phyloP scores from a whole-genome alignment of 2,113 vertebrate species.

The Redunca redunca region DNA sequence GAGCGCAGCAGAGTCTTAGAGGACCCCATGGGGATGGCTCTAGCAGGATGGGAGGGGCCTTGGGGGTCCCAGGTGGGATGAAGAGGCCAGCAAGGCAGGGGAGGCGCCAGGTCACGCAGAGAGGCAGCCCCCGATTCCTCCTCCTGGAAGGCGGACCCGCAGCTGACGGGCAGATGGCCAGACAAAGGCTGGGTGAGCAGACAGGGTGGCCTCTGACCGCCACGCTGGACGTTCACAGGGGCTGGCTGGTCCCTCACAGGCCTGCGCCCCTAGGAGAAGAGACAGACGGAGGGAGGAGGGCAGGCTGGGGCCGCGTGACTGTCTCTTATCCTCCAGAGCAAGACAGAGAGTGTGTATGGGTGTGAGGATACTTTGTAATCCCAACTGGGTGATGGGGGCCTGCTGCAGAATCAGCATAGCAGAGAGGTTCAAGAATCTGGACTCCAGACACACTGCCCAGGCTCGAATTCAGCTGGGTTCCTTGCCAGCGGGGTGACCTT shows the following conservation, averaged over 20 bases:
- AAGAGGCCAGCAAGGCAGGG: background rate
- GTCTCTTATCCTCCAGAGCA: background rate
- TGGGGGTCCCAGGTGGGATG: background rate
- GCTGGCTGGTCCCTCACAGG: background rate
- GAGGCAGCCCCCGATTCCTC: background rate
- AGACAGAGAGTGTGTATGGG: accelerated
- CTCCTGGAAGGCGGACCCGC: background rate
- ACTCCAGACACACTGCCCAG: background rate
- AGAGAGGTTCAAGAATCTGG: too few species aligned
- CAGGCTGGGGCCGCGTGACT: background rate
- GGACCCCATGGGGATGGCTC: background rate
- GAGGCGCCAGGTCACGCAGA: background rate
- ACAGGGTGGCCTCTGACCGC: background rate
- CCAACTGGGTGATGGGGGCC: background rate
- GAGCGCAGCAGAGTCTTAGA: background rate
- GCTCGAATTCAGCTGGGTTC: background rate
- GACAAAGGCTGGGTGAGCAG: slow-evolving; percentile 23
- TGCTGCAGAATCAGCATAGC: background rate
- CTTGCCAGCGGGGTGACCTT: background rate
- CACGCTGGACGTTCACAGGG: background rate
- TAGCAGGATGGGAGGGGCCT: background rate
- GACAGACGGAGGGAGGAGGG: too few species aligned
- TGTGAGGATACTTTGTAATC: background rate
- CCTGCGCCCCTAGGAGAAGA: background rate
- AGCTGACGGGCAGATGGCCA: slow-evolving; percentile 53